Evolutionary conservation across 2,113 vertebrate genomes (phyloP).

Genomic region (Chascanopsetta lugubris): DNA sequence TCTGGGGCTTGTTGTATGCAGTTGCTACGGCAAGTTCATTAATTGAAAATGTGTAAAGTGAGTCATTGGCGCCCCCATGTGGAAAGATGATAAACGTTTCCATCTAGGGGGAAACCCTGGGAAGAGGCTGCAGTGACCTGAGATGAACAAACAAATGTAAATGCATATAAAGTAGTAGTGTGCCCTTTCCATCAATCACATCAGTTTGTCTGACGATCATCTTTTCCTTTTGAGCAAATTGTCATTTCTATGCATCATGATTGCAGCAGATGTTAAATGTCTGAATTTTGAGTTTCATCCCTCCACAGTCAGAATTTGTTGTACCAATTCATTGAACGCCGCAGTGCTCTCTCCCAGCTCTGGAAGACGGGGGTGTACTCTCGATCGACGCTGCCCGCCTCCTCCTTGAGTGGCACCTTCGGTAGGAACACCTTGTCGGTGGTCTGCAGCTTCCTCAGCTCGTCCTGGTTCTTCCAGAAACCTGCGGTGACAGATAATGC

Average conservation of each 20-base stretch:
- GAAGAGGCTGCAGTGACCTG: background rate
- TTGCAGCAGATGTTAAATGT: no score
- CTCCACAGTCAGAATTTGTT: conserved; percentile 66
- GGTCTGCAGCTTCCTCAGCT: conserved; percentile 87
- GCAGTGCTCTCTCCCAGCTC: conserved; percentile 89
- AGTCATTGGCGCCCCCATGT: conserved; percentile 36
- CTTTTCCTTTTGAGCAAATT: background rate
- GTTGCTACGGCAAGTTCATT: conserved; percentile 32
- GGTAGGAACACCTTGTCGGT: conserved; percentile 85
- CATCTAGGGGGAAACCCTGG: background rate
- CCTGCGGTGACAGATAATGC: conserved; percentile 74
- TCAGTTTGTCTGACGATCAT: background rate
- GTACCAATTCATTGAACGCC: conserved; percentile 89
- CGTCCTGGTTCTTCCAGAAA: conserved; percentile 89
- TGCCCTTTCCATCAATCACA: background rate
- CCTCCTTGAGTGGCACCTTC: conserved; percentile 42
- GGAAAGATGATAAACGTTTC: conserved; percentile 7
- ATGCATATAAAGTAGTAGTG: background rate
- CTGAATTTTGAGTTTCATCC: no score
- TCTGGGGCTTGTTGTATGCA: conserved; percentile 6
- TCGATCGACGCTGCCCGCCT: background rate
- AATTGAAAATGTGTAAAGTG: conserved; percentile 9
- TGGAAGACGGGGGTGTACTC: conserved; percentile 83
- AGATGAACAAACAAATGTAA: conserved; percentile 3
- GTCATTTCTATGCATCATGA: background rate